Base-by-base conservation (phyloP, 2,888 invertebrate species). In the Parnassius apollo region DNA sequence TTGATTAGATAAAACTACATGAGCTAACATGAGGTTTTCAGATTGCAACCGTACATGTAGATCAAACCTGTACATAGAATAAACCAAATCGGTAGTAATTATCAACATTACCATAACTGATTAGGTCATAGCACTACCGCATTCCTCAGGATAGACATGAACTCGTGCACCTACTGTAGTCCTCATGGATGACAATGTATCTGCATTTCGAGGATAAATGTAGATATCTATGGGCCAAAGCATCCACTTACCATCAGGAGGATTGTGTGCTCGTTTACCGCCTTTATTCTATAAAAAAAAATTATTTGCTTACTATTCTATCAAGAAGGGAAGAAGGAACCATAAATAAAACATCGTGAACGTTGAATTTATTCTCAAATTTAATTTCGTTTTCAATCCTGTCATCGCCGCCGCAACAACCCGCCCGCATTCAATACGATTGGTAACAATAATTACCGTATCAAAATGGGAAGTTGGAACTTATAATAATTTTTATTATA, bases 391-490 rank as follows among this genome's bases (percentile, higher is more conserved):
- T 67, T 71, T 54, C 50, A 45, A 49, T 44, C 22, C 76, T 81
- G 78, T 81, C 88, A 85, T 80, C 81, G 83, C 84, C 86, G 69
- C 75, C 75, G 78, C 77, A 85, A 84, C 86, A 81, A 18, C 57
- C 74, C 77, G 72, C 75, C 77, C 86, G 75, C 85, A 87, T 88
- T 89, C 90, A 91, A 91, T 85, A 90, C 76, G 71, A 65, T 75
- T 78, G 83, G 90, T 87, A 89, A 91, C 88, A 90, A 91, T 88
- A 90, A 77, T 91, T 88, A 88, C 90, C 89, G 82, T 90, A 91
- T 91, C 88, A 91, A 91, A 91, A 91, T 78, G 84, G 85, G 81
- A 80, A 83, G 78, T 77, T 83, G 84, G 83, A 88, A 85, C 85
- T 84, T 82, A 85, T 86, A 78, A 81, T 85, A 83, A 77, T 73